These are phyloP conservation scores for Macrophya alboannulata DNA, from an alignment of 2,888 invertebrate species.

Conservation along the genomic window DNA sequence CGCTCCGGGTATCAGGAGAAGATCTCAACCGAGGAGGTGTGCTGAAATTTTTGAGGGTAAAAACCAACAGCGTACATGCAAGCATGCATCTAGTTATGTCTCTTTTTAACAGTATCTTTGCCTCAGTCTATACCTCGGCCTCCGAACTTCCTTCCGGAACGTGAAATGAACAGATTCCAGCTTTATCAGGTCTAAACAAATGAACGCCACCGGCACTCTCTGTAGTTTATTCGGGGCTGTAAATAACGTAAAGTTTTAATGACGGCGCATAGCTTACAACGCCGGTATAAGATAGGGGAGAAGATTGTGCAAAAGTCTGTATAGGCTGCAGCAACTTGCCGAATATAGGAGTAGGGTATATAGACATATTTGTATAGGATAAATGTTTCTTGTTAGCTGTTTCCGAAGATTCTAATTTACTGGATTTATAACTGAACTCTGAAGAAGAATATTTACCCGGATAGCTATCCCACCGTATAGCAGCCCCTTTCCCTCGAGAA, in stretches of 20 bases:
- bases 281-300: conserved; percentile 19
- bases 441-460: neutral
- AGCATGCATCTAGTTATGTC: no score
- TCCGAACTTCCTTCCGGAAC: conserved; percentile 9
- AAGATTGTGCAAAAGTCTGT: conserved; percentile 21
- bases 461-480: neutral
- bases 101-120: neutral
- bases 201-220: conserved; percentile 56
- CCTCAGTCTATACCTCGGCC: neutral
- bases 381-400: conserved; percentile 35
- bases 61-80: no score
- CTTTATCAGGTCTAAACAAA: conserved; percentile 58
- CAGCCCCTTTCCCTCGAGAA: conserved; percentile 9
- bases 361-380: neutral
- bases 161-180: conserved; percentile 42
- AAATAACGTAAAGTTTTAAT: conserved; percentile 69
- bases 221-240: conserved; percentile 65
- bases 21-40: no score
- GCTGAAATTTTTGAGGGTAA: no score
- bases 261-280: conserved; percentile 61
- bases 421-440: conserved; percentile 1
- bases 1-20: no score
- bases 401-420: conserved; percentile 26
- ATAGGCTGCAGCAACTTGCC: neutral
- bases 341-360: neutral